These are phyloP conservation scores for Lasioglossum pauxillum DNA, from an alignment of 2,888 invertebrate genomes.

Conservation along the genomic window DNA sequence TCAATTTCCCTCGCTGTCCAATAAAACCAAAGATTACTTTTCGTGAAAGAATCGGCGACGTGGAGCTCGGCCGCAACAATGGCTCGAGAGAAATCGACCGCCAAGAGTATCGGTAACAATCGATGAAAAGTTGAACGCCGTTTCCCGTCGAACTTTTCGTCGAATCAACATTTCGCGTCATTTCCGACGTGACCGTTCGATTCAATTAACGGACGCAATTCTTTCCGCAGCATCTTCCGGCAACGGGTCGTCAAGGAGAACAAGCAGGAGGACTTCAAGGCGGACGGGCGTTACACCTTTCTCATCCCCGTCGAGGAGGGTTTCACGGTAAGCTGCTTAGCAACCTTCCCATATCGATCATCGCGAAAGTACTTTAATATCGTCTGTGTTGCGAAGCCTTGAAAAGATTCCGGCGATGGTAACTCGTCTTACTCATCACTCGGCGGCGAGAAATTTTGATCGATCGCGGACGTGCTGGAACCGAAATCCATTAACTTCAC, in stretches of 20 bases:
- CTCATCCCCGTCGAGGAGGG: slow-evolving; percentile 96
- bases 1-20: neutral
- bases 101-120: neutral
- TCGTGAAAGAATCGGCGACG: neutral
- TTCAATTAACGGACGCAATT: slow-evolving; percentile 40
- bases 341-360: slow-evolving; percentile 62
- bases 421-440: slow-evolving; percentile 17
- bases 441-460: slow-evolving; percentile 46
- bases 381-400: slow-evolving; percentile 43
- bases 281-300: slow-evolving; percentile 93
- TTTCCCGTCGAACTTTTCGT: too few species aligned
- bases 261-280: slow-evolving; percentile 91
- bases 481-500: slow-evolving; percentile 10
- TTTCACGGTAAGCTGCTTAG: slow-evolving; percentile 88
- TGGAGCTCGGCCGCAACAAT: neutral
- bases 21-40: neutral
- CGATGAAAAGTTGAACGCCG: neutral
- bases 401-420: slow-evolving; percentile 38
- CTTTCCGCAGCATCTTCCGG: slow-evolving; percentile 88
- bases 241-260: slow-evolving; percentile 90
- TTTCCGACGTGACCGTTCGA: neutral
- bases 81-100: neutral
- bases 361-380: slow-evolving; percentile 57
- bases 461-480: slow-evolving; percentile 21
- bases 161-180: neutral